Base-by-base conservation (phyloP, 2,797 vertebrate species). In the Lepus oiostolus region DNA sequence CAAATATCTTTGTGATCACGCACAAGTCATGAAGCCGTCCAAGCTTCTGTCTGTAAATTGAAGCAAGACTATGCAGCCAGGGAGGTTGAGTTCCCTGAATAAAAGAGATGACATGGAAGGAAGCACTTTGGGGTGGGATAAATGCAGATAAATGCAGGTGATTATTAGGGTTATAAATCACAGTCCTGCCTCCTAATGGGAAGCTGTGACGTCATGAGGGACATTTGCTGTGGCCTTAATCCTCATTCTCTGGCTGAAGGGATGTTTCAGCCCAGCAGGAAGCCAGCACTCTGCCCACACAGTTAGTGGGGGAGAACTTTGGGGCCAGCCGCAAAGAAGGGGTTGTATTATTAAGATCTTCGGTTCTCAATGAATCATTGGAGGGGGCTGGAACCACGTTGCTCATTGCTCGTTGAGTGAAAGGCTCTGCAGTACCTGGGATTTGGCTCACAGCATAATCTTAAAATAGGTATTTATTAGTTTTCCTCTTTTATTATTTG, bases 381-480 rank as follows among this genome's bases (percentile, higher is more conserved):
- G 0, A 81, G 76, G n/a, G 76, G 1, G 2, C 10, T 0, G 3
- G n/a, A 90, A 38, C 0, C 76, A 7, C 13, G 0, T 47, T 85
- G 80, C 67, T 70, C 54, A 58, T 58, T 54, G 52, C 52, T 12
- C 17, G 10, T 50, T 32, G 58, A 22, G 9, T 26, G 42, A 75
- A 38, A 50, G 47, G 16, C 30, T 17, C 14, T 16, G 67, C 0
- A 65, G 75, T 54, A 58, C 71, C 24, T 42, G n/a, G 52, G 0
- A 62, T 50, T 79, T 94, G 3, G 50, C 35, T n/a, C 22, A 10
- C 24, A n/a, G 38, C 75, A 0, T 32, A 58, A 63, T 71, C 28
- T 88, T 42, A 82, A 81, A 92, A 62, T 52, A 88, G 38, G 14
- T 26, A 50, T 38, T 77, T 85, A 62, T 88, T 88, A 52, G 54